These are phyloP conservation scores for Epinephelus cyanopodus DNA, from an alignment of 2,113 vertebrate genomes.

Conservation along the genomic window DNA sequence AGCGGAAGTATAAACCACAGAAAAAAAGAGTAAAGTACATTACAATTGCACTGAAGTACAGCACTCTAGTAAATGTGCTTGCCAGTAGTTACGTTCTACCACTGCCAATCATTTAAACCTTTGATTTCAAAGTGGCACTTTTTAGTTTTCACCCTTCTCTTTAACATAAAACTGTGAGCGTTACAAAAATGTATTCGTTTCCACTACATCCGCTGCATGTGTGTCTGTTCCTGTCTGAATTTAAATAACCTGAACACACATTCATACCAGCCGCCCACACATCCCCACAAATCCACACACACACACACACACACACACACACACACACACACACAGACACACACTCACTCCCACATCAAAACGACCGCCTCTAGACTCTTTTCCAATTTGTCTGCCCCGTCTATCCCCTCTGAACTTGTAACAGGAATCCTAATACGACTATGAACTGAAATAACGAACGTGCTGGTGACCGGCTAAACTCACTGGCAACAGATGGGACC, in stretches of 20 bases:
- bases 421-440: conserved; percentile 51
- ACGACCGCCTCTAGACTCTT: conserved; percentile 27
- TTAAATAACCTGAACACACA: conserved; percentile 28
- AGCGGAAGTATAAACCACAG: background rate
- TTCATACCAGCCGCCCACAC: conserved; percentile 12
- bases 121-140: background rate
- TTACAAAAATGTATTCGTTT: background rate
- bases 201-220: background rate
- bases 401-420: conserved; percentile 52
- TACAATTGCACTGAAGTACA: too few relatives aligned
- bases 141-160: background rate
- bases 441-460: conserved; percentile 52
- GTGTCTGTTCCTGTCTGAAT: conserved; percentile 16
- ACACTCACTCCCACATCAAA: conserved; percentile 46
- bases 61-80: background rate
- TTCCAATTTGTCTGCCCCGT: conserved; percentile 45
- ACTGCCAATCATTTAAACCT: too few relatives aligned
- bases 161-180: background rate
- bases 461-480: conserved; percentile 88
- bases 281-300: conserved; percentile 19
- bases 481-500: conserved; percentile 91
- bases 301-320: conserved; percentile 17
- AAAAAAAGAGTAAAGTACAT: too few relatives aligned
- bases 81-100: too few relatives aligned
- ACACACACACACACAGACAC: conserved; percentile 26